phyloP scores from a whole-genome alignment of 1,140 invertebrate genomes.

The Pseudobourletiella spinata region DNA sequence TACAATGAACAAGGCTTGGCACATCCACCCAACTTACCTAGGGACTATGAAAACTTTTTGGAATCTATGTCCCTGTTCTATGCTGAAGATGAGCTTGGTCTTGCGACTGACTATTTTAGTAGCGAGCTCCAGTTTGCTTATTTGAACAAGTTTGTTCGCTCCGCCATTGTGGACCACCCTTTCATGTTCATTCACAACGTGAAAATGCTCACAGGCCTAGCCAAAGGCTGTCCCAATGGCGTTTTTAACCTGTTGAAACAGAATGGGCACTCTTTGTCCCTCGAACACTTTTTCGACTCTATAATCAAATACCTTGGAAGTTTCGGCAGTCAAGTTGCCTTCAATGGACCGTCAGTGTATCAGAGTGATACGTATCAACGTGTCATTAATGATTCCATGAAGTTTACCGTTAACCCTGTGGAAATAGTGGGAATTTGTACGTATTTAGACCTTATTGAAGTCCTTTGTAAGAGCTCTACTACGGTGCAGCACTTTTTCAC shows the following conservation, averaged over 20 bases:
- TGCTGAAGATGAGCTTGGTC: constrained; percentile 7
- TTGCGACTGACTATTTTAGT: constrained; percentile 26
- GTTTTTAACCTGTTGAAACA: constrained; percentile 73
- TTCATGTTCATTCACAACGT: constrained; percentile 78
- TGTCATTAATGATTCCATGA: constrained; percentile 8
- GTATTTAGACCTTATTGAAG: constrained; percentile 24
- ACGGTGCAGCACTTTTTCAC: constrained; percentile 20
- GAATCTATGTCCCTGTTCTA: constrained; percentile 28
- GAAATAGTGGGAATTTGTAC: constrained; percentile 21
- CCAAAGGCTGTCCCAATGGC: constrained; percentile 64
- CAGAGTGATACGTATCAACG: constrained; percentile 8
- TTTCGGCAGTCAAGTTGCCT: constrained; percentile 3
- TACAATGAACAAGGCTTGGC: constrained; percentile 44
- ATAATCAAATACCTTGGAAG: constrained; percentile 61
- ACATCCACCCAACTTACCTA: constrained; percentile 9
- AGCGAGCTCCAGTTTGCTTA: constrained; percentile 39
- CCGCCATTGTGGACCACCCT: constrained; percentile 74
- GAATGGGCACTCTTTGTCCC: constrained; percentile 56
- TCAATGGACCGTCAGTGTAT: constrained; percentile 1
- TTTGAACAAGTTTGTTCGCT: constrained; percentile 80
- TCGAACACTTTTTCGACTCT: constrained; percentile 83
- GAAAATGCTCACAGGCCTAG: constrained; percentile 72
- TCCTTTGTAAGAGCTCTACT: neutral
- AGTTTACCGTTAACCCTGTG: constrained; percentile 20
- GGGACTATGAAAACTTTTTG: constrained; percentile 32